These are phyloP conservation scores for Eonycteris spelaea DNA, from an alignment of 2,113 vertebrate genomes.

Conservation along the genomic window DNA sequence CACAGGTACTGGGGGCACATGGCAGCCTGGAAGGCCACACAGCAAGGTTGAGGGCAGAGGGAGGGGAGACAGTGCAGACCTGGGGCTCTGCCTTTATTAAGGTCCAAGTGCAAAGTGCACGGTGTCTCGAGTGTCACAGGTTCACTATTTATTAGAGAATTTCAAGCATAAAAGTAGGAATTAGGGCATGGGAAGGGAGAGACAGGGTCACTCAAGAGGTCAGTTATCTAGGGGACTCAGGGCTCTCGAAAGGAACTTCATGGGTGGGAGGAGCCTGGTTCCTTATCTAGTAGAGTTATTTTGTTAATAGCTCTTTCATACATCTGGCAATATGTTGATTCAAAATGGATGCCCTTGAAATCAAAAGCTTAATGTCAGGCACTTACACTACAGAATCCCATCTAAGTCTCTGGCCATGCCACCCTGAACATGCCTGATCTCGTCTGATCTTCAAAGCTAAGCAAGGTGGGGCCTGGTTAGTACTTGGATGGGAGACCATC, in stretches of 20 bases:
- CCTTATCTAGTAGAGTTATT: neutral
- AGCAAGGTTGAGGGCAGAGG: neutral
- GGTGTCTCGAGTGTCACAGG: neutral
- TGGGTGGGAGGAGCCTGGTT: neutral
- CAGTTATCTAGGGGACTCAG: neutral
- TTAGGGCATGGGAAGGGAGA: neutral
- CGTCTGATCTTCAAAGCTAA: too few relatives aligned
- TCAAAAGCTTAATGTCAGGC: neutral
- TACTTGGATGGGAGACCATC: too few relatives aligned
- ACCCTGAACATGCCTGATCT: too few relatives aligned
- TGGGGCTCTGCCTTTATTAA: neutral
- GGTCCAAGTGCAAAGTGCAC: neutral
- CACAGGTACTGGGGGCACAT: neutral
- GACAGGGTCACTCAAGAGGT: neutral
- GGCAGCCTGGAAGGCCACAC: neutral
- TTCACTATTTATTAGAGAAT: neutral
- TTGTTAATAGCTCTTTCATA: neutral
- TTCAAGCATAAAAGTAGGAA: neutral
- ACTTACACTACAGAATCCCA: neutral
- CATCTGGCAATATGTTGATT: neutral
- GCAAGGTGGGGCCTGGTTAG: too few relatives aligned
- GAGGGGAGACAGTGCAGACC: neutral
- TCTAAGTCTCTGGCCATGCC: neutral
- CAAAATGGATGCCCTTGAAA: neutral
- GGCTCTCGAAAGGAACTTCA: neutral